Evolutionary conservation across 2,113 vertebrate species (phyloP).

Genomic region (Amblyopsis rosae): DNA sequence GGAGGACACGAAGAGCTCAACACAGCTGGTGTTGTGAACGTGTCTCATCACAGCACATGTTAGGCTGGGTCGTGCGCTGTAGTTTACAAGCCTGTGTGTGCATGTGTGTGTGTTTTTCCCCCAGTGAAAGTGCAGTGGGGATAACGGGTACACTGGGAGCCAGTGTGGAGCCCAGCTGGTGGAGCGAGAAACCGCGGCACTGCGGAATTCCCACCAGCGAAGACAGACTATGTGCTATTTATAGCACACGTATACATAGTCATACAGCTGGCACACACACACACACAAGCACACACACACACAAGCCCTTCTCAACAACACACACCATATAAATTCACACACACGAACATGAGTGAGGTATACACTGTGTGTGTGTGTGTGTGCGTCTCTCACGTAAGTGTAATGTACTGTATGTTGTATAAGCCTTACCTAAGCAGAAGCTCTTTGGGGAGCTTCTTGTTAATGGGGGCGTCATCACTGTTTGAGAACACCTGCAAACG

Average conservation of each 20-base stretch:
- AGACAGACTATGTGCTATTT: conserved; percentile 59
- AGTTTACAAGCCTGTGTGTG: background rate
- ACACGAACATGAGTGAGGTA: conserved; percentile 17
- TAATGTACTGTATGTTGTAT: conserved; percentile 7
- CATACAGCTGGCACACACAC: conserved; percentile 43
- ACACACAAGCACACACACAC: conserved; percentile 9
- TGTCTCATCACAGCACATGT: conserved; percentile 38
- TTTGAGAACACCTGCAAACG: conserved; percentile 88
- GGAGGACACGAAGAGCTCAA: background rate
- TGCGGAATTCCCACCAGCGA: conserved; percentile 71
- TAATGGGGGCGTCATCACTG: conserved; percentile 94
- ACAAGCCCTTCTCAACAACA: background rate
- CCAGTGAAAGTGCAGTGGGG: conserved; percentile 33
- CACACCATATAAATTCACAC: background rate
- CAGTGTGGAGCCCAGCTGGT: conserved; percentile 61
- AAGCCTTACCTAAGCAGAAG: conserved; percentile 88
- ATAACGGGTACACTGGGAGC: conserved; percentile 52
- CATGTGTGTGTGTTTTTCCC: conserved; percentile 3
- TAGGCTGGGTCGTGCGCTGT: conserved; percentile 43
- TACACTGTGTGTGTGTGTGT: conserved; percentile 5
- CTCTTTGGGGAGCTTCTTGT: conserved; percentile 97
- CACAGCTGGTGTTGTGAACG: conserved; percentile 43
- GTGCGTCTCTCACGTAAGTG: conserved; percentile 1
- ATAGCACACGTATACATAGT: conserved; percentile 52
- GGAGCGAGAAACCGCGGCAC: conserved; percentile 57